phyloP scores from a whole-genome alignment of 2,797 vertebrate species.

The Apogon talboti region DNA sequence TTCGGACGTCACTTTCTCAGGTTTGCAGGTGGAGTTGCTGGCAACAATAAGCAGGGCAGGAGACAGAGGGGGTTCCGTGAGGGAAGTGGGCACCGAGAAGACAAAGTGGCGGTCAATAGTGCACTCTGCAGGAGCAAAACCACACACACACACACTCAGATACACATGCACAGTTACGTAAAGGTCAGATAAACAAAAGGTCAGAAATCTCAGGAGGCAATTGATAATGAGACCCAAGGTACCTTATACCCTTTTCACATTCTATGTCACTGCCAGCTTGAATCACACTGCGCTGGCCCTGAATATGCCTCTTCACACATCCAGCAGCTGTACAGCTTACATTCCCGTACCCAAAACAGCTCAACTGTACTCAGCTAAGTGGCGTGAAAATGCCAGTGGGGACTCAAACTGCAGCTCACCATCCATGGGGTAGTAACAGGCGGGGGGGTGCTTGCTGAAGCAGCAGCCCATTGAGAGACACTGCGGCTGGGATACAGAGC shows the following conservation, averaged over 20 bases:
- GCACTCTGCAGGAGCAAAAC: slow-evolving; percentile 78
- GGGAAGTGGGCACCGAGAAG: slow-evolving; percentile 80
- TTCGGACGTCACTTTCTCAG: slow-evolving; percentile 72
- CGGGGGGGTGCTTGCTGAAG: slow-evolving; percentile 63
- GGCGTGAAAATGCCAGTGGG: slow-evolving; percentile 58
- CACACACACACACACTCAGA: slow-evolving; percentile 17
- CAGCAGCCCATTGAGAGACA: slow-evolving; percentile 84
- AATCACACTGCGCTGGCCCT: slow-evolving; percentile 42
- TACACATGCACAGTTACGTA: slow-evolving; percentile 26
- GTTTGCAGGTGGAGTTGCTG: slow-evolving; percentile 75
- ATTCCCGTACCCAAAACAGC: slow-evolving; percentile 46
- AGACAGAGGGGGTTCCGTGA: slow-evolving; percentile 79
- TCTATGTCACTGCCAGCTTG: slow-evolving; percentile 55
- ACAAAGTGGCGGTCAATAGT: slow-evolving; percentile 85
- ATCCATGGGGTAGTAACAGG: slow-evolving; percentile 85
- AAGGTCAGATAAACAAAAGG: slow-evolving; percentile 73
- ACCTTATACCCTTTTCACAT: slow-evolving; percentile 63
- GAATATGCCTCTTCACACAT: slow-evolving; percentile 54
- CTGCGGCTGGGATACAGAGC: slow-evolving; percentile 59
- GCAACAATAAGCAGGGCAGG: slow-evolving; percentile 73
- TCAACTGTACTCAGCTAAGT: slow-evolving; percentile 54
- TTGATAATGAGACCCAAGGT: slow-evolving; percentile 72
- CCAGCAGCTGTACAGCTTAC: slow-evolving; percentile 36
- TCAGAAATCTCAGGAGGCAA: slow-evolving; percentile 72
- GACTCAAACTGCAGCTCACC: slow-evolving; percentile 71